These are phyloP conservation scores for Mastomys natalensis DNA, from an alignment of 2,113 vertebrate genomes.

Conservation along the genomic window DNA sequence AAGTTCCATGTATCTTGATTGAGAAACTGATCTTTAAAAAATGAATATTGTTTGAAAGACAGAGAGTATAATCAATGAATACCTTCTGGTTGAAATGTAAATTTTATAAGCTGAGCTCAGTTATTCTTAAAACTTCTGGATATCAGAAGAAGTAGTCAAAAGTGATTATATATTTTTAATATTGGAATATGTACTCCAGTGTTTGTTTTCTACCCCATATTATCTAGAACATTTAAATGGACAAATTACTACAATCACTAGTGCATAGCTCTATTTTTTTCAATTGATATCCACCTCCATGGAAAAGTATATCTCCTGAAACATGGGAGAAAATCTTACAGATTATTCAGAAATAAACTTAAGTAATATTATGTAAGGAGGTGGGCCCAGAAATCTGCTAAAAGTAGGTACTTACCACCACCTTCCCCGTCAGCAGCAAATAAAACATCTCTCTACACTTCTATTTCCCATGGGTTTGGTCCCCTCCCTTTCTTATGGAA, in stretches of 20 bases:
- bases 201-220: background rate
- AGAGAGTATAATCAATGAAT: constrained; percentile 8
- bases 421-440: background rate
- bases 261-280: background rate
- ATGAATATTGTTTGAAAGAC: background rate
- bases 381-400: background rate
- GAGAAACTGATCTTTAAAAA: constrained; percentile 27
- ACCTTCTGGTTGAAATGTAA: constrained; percentile 29
- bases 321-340: constrained; percentile 27
- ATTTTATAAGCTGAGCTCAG: constrained; percentile 23
- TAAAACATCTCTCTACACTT: constrained; percentile 39
- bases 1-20: background rate
- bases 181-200: background rate
- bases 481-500: constrained; percentile 51
- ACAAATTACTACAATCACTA: background rate
- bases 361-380: background rate
- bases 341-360: constrained; percentile 50
- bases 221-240: constrained; percentile 47
- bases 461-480: constrained; percentile 21
- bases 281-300: background rate
- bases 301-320: constrained; percentile 46
- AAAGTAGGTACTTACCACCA: background rate
- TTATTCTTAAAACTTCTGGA: constrained; percentile 4
- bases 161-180: background rate
- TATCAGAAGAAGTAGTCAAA: background rate